Percentiles rank a stretch among this genome's conserved stretches.
phyloP scores from a whole-genome alignment of 2,797 vertebrate genomes.

The Aselliscus stoliczkanus region DNA sequence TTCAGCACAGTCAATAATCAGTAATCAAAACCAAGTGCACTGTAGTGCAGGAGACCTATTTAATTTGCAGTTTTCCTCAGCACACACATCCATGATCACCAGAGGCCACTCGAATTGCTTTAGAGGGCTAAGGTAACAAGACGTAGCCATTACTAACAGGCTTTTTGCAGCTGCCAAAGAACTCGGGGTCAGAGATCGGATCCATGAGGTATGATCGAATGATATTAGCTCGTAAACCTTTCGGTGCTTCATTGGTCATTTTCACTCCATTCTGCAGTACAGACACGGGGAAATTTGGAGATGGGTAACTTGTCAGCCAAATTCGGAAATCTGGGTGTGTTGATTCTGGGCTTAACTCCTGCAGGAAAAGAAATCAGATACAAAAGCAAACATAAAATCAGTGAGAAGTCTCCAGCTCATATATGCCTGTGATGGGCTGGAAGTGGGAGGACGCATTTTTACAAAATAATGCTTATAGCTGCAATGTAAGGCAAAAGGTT shows the following conservation, averaged over 20 bases:
- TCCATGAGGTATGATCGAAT: slow-evolving; percentile 91
- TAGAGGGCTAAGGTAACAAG: slow-evolving; percentile 16
- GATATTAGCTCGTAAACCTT: slow-evolving; percentile 90
- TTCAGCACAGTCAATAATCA: slow-evolving; percentile 63
- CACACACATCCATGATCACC: neutral
- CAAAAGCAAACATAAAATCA: neutral
- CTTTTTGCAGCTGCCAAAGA: slow-evolving; percentile 89
- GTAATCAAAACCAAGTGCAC: slow-evolving; percentile 58
- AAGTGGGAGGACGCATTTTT: neutral
- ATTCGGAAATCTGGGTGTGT: slow-evolving; percentile 92
- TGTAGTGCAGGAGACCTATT: neutral
- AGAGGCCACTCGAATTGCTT: neutral
- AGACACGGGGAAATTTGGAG: slow-evolving; percentile 90
- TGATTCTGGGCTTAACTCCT: slow-evolving; percentile 90
- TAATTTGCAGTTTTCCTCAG: slow-evolving; percentile 27
- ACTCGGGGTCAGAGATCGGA: slow-evolving; percentile 89
- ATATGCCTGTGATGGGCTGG: neutral
- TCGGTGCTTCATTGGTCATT: slow-evolving; percentile 94
- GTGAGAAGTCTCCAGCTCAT: neutral
- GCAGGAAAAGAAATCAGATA: slow-evolving; percentile 29
- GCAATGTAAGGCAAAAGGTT: neutral
- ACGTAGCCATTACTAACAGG: slow-evolving; percentile 79
- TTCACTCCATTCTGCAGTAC: slow-evolving; percentile 94
- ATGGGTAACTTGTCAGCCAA: slow-evolving; percentile 94
- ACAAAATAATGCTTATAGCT: neutral